Percentiles rank a stretch among this genome's conserved stretches.
These are phyloP conservation scores for Zaprionus africanus DNA, from an alignment of 1,140 invertebrate species.

Conservation along the genomic window DNA sequence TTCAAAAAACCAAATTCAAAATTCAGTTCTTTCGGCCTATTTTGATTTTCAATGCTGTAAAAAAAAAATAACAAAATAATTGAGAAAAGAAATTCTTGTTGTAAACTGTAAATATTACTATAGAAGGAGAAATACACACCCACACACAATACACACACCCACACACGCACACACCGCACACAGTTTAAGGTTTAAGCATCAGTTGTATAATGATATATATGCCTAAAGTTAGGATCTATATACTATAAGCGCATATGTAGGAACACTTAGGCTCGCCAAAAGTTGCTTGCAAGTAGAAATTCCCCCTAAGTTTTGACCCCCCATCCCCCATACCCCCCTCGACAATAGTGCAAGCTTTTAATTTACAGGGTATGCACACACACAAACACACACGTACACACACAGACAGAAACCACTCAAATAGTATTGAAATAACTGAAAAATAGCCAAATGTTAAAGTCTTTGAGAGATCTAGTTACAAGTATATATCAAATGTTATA, in stretches of 20 bases:
- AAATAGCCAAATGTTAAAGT: constrained; percentile 58
- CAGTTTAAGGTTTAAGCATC: constrained; percentile 35
- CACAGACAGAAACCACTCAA: constrained; percentile 32
- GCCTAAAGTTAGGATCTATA: constrained; percentile 46
- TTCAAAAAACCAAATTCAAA: constrained; percentile 69
- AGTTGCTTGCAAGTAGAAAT: constrained; percentile 50
- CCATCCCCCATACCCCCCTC: constrained; percentile 12
- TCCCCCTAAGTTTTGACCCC: constrained; percentile 34
- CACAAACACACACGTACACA: constrained; percentile 24
- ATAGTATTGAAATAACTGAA: constrained; percentile 56
- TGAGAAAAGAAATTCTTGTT: constrained; percentile 59
- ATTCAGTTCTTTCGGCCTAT: constrained; percentile 77
- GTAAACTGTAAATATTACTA: constrained; percentile 58
- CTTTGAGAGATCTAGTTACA: constrained; percentile 38
- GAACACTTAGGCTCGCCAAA: constrained; percentile 73
- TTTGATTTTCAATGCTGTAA: constrained; percentile 61
- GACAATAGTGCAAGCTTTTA: constrained; percentile 45
- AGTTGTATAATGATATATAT: constrained; percentile 65
- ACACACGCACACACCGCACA: constrained; percentile 18
- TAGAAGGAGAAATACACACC: constrained; percentile 34
- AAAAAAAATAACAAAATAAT: constrained; percentile 34
- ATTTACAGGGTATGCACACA: constrained; percentile 47
- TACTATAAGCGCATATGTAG: constrained; percentile 73
- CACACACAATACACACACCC: constrained; percentile 23
- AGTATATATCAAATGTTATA: constrained; percentile 43